These are phyloP conservation scores for Gadus macrocephalus DNA, from an alignment of 2,113 vertebrate genomes.

Conservation along the genomic window DNA sequence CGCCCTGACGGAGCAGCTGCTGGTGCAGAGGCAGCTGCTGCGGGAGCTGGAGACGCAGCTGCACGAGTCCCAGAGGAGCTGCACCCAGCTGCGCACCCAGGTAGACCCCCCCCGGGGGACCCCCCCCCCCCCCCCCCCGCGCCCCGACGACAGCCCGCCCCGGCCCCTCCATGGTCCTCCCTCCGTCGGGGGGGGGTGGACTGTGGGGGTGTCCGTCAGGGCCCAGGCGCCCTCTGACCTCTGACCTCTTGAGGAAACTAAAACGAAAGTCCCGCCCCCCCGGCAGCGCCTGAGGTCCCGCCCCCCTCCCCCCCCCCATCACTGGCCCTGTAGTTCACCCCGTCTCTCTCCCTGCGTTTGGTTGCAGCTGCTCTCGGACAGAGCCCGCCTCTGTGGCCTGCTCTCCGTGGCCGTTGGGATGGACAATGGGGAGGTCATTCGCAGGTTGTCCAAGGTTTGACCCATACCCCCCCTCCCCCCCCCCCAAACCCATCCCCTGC, in stretches of 20 bases:
- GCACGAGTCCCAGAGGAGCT: conserved; percentile 80
- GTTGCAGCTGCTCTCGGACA: conserved; percentile 55
- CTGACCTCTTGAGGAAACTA: too few relatives aligned
- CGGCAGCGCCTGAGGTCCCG: too few relatives aligned
- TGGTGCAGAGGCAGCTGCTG: conserved; percentile 81
- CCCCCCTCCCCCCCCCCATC: not conserved
- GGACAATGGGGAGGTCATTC: conserved; percentile 45
- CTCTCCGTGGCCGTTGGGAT: conserved; percentile 52
- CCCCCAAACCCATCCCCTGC: conserved; percentile 14
- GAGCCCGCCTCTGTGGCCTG: conserved; percentile 50
- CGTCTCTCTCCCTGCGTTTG: conserved; percentile 42
- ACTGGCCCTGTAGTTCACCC: conserved; percentile 24
- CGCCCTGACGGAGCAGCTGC: conserved; percentile 87
- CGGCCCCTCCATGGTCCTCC: not conserved
- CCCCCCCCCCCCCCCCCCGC: not conserved
- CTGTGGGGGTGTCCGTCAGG: too few relatives aligned
- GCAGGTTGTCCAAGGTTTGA: conserved; percentile 69
- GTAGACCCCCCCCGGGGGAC: conserved; percentile 51
- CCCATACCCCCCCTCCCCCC: conserved; percentile 8
- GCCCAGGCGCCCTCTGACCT: too few relatives aligned
- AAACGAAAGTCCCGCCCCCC: too few relatives aligned
- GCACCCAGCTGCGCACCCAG: conserved; percentile 84
- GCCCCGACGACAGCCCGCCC: not conserved
- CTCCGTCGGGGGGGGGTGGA: not conserved
- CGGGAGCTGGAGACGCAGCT: conserved; percentile 89